Evolutionary conservation across 2,113 vertebrate species (phyloP).

Genomic region (Brachyhypopomus gauderio): DNA sequence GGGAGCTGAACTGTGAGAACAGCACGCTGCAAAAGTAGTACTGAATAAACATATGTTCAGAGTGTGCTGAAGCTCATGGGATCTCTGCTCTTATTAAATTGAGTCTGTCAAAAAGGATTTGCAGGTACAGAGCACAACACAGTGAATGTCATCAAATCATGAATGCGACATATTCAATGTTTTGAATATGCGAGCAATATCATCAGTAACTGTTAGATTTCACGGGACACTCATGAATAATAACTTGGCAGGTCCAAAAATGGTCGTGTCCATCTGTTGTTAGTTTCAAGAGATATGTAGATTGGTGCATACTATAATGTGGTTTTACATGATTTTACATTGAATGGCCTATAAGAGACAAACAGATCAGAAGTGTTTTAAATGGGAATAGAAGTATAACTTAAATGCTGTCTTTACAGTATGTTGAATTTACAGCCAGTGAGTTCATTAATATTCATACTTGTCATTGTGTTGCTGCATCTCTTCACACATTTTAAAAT

Average conservation of each 20-base stretch:
- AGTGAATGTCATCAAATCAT: neutral
- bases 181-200: neutral
- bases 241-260: conserved; percentile 5
- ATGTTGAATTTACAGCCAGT: neutral
- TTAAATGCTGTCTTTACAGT: too few species aligned
- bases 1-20: neutral
- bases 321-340: neutral
- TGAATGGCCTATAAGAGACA: neutral
- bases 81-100: neutral
- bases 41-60: neutral
- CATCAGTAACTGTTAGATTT: neutral
- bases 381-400: neutral
- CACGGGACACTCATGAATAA: conserved; percentile 12
- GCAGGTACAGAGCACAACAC: neutral
- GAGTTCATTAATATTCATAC: neutral
- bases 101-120: neutral
- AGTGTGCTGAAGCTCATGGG: neutral
- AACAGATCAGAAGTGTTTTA: neutral
- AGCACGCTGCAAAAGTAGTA: neutral
- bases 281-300: neutral
- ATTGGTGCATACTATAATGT: too few species aligned
- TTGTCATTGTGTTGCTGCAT: neutral
- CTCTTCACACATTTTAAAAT: conserved; percentile 4
- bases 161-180: neutral
- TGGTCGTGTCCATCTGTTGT: conserved; percentile 4